Base-by-base conservation (phyloP, 1,140 invertebrate species). In the Centruroides vittatus region DNA sequence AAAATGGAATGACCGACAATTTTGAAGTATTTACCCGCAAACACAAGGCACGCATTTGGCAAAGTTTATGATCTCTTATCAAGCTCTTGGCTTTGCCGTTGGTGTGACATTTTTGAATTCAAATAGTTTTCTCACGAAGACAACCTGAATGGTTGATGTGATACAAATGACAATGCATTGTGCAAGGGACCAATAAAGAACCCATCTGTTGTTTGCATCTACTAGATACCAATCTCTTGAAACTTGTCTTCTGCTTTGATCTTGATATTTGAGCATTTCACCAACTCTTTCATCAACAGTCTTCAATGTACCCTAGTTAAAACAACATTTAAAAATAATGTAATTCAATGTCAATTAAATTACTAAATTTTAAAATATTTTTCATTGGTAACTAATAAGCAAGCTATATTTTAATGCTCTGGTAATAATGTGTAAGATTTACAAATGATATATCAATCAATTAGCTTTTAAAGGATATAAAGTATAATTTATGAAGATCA, bases 91-190 rank as follows among this genome's bases (percentile, higher is more conserved):
- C 70, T 74, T 75, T n/a, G 75, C 57, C 35, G 70, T 70, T 35
- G 70, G 69, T 12, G 72, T 73, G 10, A 71, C 73, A 54, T 79
- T 78, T 70, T 85, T 86, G 0, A 83, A 81, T 65, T 89, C 84
- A 72, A 95, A 95, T 3, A 95, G 75, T 76, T 89, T 88, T 65
- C 86, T 81, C 9, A 95, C 84, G 75, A 93, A 93, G 71, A 85
- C 91, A 0, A 93, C 88, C 79, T 94, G 86, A 47, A 87, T 67
- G 11, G 81, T 78, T 35, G 84, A 86, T 0, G 89, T 86, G 1
- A 79, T 76, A 35, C 85, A 73, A 65, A 95, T 86, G 3, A 92
- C 84, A n/a, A 84, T 53, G 62, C 93, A 88, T 76, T 93, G 90
- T 47, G 82, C 77, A 5, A 94, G 68, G 0, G 91, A 94, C 88